phyloP scores from a whole-genome alignment of 2,888 invertebrate genomes.

The Rhabditoides inermis region DNA sequence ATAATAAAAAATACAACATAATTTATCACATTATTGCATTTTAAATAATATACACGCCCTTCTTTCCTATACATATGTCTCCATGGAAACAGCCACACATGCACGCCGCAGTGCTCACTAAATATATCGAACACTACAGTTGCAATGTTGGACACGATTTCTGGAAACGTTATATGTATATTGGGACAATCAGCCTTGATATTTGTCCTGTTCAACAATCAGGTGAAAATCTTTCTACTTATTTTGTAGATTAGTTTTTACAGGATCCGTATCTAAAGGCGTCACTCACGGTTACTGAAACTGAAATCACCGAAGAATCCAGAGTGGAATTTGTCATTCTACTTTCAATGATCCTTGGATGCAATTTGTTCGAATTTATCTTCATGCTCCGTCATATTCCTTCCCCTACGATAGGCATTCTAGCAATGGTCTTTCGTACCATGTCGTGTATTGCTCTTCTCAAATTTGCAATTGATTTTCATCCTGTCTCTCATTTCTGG shows the following conservation, averaged over 20 bases:
- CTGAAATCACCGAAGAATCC: constrained; percentile 17
- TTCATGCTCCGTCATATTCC: constrained; percentile 16
- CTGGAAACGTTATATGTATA: constrained; percentile 67
- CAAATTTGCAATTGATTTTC: constrained; percentile 34
- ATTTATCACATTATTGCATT: too few relatives aligned
- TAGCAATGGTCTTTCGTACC: constrained; percentile 21
- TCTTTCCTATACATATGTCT: too few relatives aligned
- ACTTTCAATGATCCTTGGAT: constrained; percentile 59
- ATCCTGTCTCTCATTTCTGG: constrained; percentile 37
- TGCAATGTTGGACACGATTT: constrained; percentile 54
- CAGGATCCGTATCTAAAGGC: constrained; percentile 24
- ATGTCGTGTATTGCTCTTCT: constrained; percentile 24
- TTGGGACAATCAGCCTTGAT: constrained; percentile 66
- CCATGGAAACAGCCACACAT: too few relatives aligned
- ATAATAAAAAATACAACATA: too few relatives aligned
- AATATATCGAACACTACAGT: too few relatives aligned
- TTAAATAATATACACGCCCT: too few relatives aligned
- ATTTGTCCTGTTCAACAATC: constrained; percentile 65
- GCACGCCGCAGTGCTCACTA: too few relatives aligned
- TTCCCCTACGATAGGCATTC: constrained; percentile 9
- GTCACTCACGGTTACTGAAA: constrained; percentile 12
- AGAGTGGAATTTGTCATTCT: constrained; percentile 28
- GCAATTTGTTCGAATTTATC: constrained; percentile 61
- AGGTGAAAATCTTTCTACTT: constrained; percentile 57
- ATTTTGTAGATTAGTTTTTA: constrained; percentile 2